Conservation (phyloP, 2,888 invertebrate genomes). For the Spisula solida region DNA sequence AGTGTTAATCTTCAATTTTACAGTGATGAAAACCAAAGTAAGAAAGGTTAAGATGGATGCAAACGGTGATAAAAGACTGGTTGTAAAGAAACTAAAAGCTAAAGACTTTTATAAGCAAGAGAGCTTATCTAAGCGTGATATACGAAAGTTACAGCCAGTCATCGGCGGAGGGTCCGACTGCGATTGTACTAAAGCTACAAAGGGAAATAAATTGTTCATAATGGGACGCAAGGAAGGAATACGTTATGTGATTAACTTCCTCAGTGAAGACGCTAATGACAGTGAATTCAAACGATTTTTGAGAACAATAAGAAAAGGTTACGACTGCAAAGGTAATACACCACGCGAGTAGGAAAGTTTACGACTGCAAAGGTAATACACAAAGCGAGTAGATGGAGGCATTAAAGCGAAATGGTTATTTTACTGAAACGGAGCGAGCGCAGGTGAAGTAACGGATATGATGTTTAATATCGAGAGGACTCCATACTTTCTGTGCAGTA, state of each 20-base stretch:
- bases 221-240: slow-evolving; percentile 67
- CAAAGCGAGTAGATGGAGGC: background rate
- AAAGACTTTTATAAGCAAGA: slow-evolving; percentile 59
- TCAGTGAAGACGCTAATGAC: slow-evolving; percentile 62
- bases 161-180: slow-evolving; percentile 69
- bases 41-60: slow-evolving; percentile 57
- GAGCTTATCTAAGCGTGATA: slow-evolving; percentile 55
- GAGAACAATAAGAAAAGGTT: slow-evolving; percentile 55
- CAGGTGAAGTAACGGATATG: background rate
- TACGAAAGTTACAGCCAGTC: slow-evolving; percentile 64
- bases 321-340: slow-evolving; percentile 48
- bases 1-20: slow-evolving; percentile 13
- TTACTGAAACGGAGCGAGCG: too few species aligned
- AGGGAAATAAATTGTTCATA: slow-evolving; percentile 59
- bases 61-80: slow-evolving; percentile 66
- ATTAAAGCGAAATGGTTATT: background rate
- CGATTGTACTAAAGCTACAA: slow-evolving; percentile 61
- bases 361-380: slow-evolving; percentile 47
- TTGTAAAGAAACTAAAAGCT: slow-evolving; percentile 51
- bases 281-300: slow-evolving; percentile 63
- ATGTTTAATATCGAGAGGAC: background rate
- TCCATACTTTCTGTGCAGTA: background rate
- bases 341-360: slow-evolving; percentile 36
- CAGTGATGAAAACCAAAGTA: slow-evolving; percentile 55
- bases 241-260: slow-evolving; percentile 59